Conservation (phyloP, 2,888 invertebrate genomes). For the Lycaena phlaeas region DNA sequence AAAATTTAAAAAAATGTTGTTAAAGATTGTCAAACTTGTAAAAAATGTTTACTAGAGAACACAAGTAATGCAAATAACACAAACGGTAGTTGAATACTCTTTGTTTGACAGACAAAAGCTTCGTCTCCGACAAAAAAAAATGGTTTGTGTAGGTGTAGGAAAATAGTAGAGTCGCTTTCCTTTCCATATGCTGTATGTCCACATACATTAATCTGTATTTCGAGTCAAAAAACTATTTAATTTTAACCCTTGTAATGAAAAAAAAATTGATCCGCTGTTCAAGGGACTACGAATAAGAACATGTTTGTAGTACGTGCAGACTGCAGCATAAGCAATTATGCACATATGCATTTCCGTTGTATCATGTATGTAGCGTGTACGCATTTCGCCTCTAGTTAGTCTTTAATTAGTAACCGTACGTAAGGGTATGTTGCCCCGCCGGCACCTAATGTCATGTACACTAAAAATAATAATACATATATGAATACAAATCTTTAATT, state of each 20-base stretch:
- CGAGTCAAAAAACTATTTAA: constrained; percentile 20
- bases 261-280: constrained; percentile 20
- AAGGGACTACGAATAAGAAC: not conserved
- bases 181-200: constrained; percentile 21
- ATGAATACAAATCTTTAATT: too few species aligned
- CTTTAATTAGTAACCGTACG: constrained; percentile 19
- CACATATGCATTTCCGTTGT: constrained; percentile 10
- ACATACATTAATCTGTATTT: constrained; percentile 19
- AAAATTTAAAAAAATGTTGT: constrained; percentile 17
- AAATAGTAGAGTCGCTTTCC: constrained; percentile 19
- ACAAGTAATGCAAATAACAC: not conserved
- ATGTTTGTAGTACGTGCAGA: too few species aligned
- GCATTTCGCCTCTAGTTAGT: constrained; percentile 20
- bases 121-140: constrained; percentile 19
- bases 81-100: too few species aligned
- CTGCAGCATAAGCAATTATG: too few species aligned
- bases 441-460: too few species aligned
- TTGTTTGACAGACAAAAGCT: not conserved
- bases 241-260: constrained; percentile 20
- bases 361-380: constrained; percentile 16
- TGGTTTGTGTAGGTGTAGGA: constrained; percentile 20
- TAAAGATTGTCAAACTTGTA: constrained; percentile 14
- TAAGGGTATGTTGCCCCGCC: too few species aligned
- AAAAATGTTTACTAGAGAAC: constrained; percentile 9
- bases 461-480: constrained; percentile 20